Evolutionary conservation across 2,888 invertebrate species (phyloP).

Genomic region (Neoaliturus tenellus): DNA sequence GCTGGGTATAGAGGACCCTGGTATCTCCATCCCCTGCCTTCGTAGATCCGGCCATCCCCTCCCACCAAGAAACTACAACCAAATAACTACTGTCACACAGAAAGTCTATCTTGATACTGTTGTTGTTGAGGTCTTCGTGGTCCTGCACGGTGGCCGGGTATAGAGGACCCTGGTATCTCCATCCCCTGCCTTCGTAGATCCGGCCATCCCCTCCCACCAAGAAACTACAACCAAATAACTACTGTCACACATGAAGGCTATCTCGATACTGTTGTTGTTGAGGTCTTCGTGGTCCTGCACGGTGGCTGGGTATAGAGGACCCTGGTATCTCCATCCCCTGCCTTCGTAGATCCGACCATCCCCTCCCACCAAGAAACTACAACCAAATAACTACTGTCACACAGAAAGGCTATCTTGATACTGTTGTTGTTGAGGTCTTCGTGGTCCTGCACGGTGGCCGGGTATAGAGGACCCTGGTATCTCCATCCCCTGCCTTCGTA

Average conservation of each 20-base stretch:
- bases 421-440: not conserved
- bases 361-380: conserved; percentile 1
- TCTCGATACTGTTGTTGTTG: too few species aligned
- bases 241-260: too few species aligned
- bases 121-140: not conserved
- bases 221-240: too few species aligned
- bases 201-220: not conserved
- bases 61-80: not conserved
- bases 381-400: too few species aligned
- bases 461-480: not conserved
- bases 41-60: not conserved
- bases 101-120: too few species aligned
- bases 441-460: not conserved
- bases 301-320: not conserved
- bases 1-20: not conserved
- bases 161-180: not conserved
- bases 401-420: too few species aligned
- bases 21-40: not conserved
- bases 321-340: not conserved
- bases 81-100: too few species aligned
- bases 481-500: not conserved
- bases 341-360: not conserved
- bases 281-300: not conserved
- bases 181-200: not conserved
- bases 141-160: not conserved